These are phyloP conservation scores for Gambusia affinis DNA, from an alignment of 2,113 vertebrate genomes.

Conservation along the genomic window DNA sequence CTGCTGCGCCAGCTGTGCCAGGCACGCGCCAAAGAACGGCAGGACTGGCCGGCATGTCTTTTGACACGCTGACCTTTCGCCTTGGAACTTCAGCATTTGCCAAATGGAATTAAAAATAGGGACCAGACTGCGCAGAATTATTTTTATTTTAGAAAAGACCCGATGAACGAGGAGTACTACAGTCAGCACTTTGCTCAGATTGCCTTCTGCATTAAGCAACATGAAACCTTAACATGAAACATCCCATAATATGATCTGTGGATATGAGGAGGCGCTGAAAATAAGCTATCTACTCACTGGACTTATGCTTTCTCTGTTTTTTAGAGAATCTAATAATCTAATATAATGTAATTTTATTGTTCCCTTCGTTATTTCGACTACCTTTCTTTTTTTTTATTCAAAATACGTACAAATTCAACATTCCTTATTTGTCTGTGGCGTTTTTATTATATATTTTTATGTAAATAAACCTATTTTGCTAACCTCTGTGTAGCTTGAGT, in stretches of 20 bases:
- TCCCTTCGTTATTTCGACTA: neutral
- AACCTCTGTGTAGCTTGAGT: slow-evolving; percentile 13
- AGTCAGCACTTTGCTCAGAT: slow-evolving; percentile 29
- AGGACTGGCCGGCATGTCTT: slow-evolving; percentile 27
- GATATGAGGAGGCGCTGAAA: slow-evolving; percentile 24
- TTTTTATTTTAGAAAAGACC: slow-evolving; percentile 4
- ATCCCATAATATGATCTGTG: slow-evolving; percentile 4
- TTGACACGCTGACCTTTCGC: slow-evolving; percentile 7
- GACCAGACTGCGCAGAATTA: neutral
- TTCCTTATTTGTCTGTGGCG: neutral
- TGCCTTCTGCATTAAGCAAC: slow-evolving; percentile 16
- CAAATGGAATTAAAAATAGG: slow-evolving; percentile 32
- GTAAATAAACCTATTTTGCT: slow-evolving; percentile 72
- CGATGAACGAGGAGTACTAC: neutral
- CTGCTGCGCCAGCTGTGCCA: slow-evolving; percentile 93
- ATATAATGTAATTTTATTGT: neutral
- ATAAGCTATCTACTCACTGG: slow-evolving; percentile 50
- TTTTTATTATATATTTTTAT: slow-evolving; percentile 45
- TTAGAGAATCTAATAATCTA: slow-evolving; percentile 41
- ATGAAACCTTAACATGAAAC: neutral
- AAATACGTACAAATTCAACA: neutral
- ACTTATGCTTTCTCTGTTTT: slow-evolving; percentile 62
- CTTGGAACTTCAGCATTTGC: slow-evolving; percentile 21
- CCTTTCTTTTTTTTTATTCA: neutral
- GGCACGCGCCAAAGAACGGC: slow-evolving; percentile 46